Percentiles rank a stretch among this genome's conserved stretches.
phyloP scores from a whole-genome alignment of 2,888 invertebrate species.

The Eucriotettix oculatus region DNA sequence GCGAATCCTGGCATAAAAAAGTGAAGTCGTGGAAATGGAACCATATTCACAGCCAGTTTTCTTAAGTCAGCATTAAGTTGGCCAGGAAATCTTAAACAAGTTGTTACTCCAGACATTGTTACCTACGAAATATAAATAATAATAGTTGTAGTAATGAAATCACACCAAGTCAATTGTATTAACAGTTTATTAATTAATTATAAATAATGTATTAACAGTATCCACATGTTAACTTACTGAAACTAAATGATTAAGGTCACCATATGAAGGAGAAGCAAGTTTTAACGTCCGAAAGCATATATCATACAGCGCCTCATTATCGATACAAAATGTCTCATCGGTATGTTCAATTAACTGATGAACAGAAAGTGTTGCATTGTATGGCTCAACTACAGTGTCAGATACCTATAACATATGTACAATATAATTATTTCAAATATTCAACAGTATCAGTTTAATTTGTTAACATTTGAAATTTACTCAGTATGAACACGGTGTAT shows the following conservation, averaged over 20 bases:
- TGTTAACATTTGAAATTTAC: too few species aligned
- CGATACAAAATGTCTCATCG: constrained; percentile 78
- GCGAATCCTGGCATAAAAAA: constrained; percentile 44
- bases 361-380: constrained; percentile 75
- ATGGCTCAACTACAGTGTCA: constrained; percentile 65
- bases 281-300: constrained; percentile 83
- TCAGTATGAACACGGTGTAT: too few species aligned
- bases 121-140: too few species aligned
- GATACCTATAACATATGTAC: constrained; percentile 29
- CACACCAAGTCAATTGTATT: too few species aligned
- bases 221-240: constrained; percentile 32
- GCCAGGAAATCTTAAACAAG: constrained; percentile 56
- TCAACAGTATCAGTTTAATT: too few species aligned
- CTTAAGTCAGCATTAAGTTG: constrained; percentile 41
- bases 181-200: too few species aligned
- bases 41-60: constrained; percentile 40
- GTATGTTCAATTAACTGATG: constrained; percentile 79
- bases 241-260: constrained; percentile 80
- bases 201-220: too few species aligned
- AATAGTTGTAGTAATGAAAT: too few species aligned
- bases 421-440: too few species aligned
- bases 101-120: constrained; percentile 72
- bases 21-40: constrained; percentile 40
- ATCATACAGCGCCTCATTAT: constrained; percentile 61
- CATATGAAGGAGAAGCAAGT: constrained; percentile 71